Conservation (phyloP, 2,113 vertebrate genomes). For the Lagopus muta region DNA sequence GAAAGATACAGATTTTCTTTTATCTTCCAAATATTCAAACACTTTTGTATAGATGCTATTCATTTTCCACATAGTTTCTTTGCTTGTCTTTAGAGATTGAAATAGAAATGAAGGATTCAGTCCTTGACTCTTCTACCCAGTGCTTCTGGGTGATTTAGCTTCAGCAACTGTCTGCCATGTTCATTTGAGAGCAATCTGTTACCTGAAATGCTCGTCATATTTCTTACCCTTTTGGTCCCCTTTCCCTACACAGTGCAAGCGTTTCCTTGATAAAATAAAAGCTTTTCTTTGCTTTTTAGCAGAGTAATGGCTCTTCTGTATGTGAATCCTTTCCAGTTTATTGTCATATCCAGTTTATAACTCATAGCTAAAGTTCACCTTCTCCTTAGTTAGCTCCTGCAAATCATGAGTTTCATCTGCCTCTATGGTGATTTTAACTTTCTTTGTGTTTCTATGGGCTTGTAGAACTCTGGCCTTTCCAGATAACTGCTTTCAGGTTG, state of each 20-base stretch:
- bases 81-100: not conserved
- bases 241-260: not conserved
- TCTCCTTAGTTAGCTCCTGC: not conserved
- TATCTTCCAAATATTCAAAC: not conserved
- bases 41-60: not conserved
- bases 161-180: not conserved
- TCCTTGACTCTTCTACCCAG: not conserved
- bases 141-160: not conserved
- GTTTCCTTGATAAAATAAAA: not conserved
- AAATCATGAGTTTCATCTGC: not conserved
- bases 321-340: not conserved
- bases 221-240: not conserved
- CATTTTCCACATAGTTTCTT: not conserved
- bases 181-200: not conserved
- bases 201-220: not conserved
- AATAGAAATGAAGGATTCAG: not conserved
- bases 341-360: not conserved
- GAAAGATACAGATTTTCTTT: not conserved
- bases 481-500: not conserved
- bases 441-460: not conserved
- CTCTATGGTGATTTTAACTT: not conserved
- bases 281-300: not conserved
- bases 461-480: not conserved
- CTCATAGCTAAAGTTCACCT: not conserved
- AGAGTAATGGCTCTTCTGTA: not conserved